Percentiles rank a stretch among this genome's conserved stretches.
These are phyloP conservation scores for Yponomeuta sedellus DNA, from an alignment of 2,888 invertebrate species.

Conservation along the genomic window DNA sequence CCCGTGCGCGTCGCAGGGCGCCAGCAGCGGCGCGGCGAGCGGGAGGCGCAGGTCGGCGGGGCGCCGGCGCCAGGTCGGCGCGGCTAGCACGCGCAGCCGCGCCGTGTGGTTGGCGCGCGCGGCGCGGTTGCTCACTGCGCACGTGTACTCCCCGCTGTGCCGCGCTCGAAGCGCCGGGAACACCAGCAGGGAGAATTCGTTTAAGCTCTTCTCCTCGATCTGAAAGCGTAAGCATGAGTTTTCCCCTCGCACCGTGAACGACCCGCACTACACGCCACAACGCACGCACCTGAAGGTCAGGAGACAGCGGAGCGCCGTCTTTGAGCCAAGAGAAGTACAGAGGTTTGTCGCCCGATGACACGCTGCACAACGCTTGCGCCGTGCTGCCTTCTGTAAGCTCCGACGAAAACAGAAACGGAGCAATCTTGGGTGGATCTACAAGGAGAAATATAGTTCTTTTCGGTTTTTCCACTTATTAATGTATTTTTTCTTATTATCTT, in stretches of 20 bases:
- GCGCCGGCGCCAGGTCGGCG: slow-evolving; percentile 83
- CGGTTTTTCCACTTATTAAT: too few species aligned
- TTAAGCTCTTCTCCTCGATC: slow-evolving; percentile 80
- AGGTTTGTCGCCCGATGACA: slow-evolving; percentile 83
- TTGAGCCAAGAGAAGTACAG: slow-evolving; percentile 82
- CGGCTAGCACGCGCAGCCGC: slow-evolving; percentile 81
- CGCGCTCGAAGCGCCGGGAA: slow-evolving; percentile 80
- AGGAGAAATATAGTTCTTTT: slow-evolving; percentile 18
- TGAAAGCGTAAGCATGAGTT: slow-evolving; percentile 33
- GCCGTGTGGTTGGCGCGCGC: slow-evolving; percentile 81
- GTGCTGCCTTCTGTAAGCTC: slow-evolving; percentile 88
- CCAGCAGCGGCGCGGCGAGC: slow-evolving; percentile 80
- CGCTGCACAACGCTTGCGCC: slow-evolving; percentile 87
- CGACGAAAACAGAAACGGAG: slow-evolving; percentile 89
- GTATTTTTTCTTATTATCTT: too few species aligned
- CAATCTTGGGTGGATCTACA: slow-evolving; percentile 88
- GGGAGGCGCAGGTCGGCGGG: slow-evolving; percentile 82
- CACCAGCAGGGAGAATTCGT: slow-evolving; percentile 82
- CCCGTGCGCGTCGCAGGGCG: slow-evolving; percentile 85
- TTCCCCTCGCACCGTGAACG: too few species aligned
- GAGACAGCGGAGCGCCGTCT: slow-evolving; percentile 77
- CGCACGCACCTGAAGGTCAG: slow-evolving; percentile 74
- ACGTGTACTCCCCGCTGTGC: slow-evolving; percentile 83
- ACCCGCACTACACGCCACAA: too few species aligned
- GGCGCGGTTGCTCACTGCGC: slow-evolving; percentile 82